Evolutionary conservation across 1,140 invertebrate genomes (phyloP), one percentile per base, ranked within the genome.

Genomic region (Drosophila ironensis): DNA sequence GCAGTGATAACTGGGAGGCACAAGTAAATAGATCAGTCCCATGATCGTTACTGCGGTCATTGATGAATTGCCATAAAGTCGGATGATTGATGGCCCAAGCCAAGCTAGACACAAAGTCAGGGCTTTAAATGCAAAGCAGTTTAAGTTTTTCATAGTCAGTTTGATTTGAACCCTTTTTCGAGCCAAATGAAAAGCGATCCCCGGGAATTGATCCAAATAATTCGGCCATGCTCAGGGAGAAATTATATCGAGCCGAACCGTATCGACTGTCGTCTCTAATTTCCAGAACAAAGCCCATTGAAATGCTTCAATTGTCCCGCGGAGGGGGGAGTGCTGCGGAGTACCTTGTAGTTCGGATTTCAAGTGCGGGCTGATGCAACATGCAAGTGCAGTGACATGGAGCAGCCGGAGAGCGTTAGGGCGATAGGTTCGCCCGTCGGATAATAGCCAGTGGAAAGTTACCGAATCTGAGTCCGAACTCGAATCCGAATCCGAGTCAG

Each of bases 291-390:
- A 47, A 12, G 16, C 30, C 30, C n/a, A 1, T 3, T 22, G 41
- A 47, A 38, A 24, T 61, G 28, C n/a, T 27, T 51, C 19, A 51
- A 48, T 47, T 33, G 3, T 38, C 9, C n/a, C n/a, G n/a, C n/a
- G n/a, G n/a, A n/a, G 11, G 1, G 17, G n/a, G 45, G 54, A 3
- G 44, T 8, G 8, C 19, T 11, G 6, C n/a, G 7, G 17, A 24
- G 38, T 35, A 20, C 38, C 20, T 38, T 38, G 28, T 17, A 11
- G 14, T 40, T 68, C 16, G 27, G 28, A 28, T 68, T 54, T 68
- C 64, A 46, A 68, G 48, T 68, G 64, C 64, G 57, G 11, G 6
- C 51, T 69, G 66, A 57, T 25, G 42, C 52, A 45, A 69, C 48
- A 24, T 30, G 22, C 42, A 28, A 47, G 22, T 19, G 14, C 28